These are phyloP conservation scores for Mesoligia furuncula DNA, from an alignment of 2,888 invertebrate genomes.

Conservation along the genomic window DNA sequence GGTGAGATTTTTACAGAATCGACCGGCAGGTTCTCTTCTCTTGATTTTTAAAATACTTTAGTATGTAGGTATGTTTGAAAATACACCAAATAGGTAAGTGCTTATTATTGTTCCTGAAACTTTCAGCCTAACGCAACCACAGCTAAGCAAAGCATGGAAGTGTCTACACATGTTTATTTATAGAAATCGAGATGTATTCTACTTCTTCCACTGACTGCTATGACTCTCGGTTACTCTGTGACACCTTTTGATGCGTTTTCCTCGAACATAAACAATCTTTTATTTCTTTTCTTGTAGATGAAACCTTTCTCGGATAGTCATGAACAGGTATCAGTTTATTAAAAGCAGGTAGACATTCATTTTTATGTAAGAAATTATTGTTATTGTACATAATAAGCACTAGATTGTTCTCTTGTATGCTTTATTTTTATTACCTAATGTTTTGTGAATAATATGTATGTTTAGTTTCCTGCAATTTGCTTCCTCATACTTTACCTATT, in stretches of 20 bases:
- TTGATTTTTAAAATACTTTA: background rate
- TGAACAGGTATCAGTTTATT: constrained; percentile 86
- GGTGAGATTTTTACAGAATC: too few relatives aligned
- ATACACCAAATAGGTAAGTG: constrained; percentile 29
- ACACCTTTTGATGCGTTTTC: constrained; percentile 50
- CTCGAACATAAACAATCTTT: constrained; percentile 68
- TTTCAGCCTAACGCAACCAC: constrained; percentile 46
- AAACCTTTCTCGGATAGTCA: constrained; percentile 90
- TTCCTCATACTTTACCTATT: constrained; percentile 69
- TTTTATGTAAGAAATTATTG: constrained; percentile 74
- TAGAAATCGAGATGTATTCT: constrained; percentile 16
- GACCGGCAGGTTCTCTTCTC: background rate
- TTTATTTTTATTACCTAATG: constrained; percentile 64
- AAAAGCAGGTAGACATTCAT: constrained; percentile 83
- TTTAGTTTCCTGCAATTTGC: constrained; percentile 64
- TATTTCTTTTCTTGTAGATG: constrained; percentile 89
- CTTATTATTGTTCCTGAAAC: constrained; percentile 8
- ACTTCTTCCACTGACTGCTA: constrained; percentile 33
- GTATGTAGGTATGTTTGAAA: background rate
- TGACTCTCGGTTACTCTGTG: constrained; percentile 36
- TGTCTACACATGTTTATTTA: constrained; percentile 7
- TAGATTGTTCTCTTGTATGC: constrained; percentile 68
- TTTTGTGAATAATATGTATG: constrained; percentile 62
- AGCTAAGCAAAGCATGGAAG: constrained; percentile 44
- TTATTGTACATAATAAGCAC: constrained; percentile 72